Conservation (phyloP, 2,797 vertebrate species). For the Acipenser oxyrinchus region DNA sequence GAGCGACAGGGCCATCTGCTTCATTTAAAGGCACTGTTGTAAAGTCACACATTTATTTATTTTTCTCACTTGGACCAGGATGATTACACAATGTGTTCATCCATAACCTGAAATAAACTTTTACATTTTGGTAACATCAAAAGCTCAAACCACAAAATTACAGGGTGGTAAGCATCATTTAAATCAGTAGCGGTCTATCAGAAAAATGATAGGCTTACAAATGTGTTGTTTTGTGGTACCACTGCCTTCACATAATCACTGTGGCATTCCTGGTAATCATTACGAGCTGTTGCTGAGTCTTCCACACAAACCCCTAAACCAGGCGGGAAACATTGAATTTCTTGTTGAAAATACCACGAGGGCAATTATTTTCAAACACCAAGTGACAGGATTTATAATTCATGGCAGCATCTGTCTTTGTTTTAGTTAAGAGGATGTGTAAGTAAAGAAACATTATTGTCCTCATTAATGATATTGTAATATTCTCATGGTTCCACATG, state of each 20-base stretch:
- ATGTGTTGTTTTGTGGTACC: too few relatives aligned
- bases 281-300: constrained; percentile 29
- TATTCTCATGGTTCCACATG: constrained; percentile 24
- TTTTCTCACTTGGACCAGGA: too few relatives aligned
- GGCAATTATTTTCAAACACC: constrained; percentile 8
- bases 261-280: constrained; percentile 8
- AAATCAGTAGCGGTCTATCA: constrained; percentile 40
- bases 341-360: constrained; percentile 9
- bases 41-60: too few relatives aligned
- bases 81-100: constrained; percentile 24
- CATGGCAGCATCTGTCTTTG: constrained; percentile 16
- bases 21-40: too few relatives aligned
- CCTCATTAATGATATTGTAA: constrained; percentile 21
- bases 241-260: constrained; percentile 6
- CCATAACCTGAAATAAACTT: constrained; percentile 53
- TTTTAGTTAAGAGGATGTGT: constrained; percentile 3
- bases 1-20: too few relatives aligned
- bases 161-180: constrained; percentile 43
- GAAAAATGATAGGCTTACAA: too few relatives aligned
- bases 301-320: constrained; percentile 15
- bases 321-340: constrained; percentile 10
- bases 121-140: constrained; percentile 46
- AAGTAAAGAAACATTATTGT: constrained; percentile 14
- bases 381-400: not conserved
- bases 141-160: constrained; percentile 47